These are phyloP conservation scores for Phengaris alcon DNA, from an alignment of 2,888 invertebrate species.

Conservation along the genomic window DNA sequence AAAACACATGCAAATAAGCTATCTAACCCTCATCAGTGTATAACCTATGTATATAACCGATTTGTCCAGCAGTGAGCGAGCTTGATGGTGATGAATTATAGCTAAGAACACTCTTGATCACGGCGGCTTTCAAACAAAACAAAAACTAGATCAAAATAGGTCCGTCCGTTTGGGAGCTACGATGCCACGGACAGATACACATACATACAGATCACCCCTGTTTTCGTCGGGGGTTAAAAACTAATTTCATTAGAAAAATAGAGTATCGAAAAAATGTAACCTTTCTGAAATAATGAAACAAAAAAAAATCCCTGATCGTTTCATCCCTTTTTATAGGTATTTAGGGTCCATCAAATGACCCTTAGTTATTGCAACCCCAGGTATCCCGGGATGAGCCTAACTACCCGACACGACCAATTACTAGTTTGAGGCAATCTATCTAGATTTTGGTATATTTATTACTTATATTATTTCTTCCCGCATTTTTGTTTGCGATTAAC, in stretches of 20 bases:
- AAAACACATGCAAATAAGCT: too few species aligned
- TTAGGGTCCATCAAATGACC: slow-evolving; percentile 8
- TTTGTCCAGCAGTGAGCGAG: too few species aligned
- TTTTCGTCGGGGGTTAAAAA: neutral
- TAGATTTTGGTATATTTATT: slow-evolving; percentile 6
- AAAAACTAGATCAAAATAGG: too few species aligned
- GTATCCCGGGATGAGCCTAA: neutral
- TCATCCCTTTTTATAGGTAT: neutral
- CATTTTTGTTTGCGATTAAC: too few species aligned
- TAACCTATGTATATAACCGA: too few species aligned
- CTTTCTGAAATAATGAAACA: slow-evolving; percentile 2
- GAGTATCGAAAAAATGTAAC: neutral
- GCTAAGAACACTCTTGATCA: too few species aligned
- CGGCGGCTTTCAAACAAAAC: too few species aligned
- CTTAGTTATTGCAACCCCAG: neutral
- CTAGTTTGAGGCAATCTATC: neutral
- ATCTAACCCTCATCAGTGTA: too few species aligned
- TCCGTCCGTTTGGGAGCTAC: too few species aligned
- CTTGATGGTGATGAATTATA: too few species aligned
- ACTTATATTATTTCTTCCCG: neutral
- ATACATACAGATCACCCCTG: neutral
- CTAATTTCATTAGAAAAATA: neutral
- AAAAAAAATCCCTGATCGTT: neutral
- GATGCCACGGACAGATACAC: too few species aligned
- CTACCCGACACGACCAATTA: neutral